These are phyloP conservation scores for Sipunculus nudus DNA, from an alignment of 2,888 invertebrate genomes.

Conservation along the genomic window DNA sequence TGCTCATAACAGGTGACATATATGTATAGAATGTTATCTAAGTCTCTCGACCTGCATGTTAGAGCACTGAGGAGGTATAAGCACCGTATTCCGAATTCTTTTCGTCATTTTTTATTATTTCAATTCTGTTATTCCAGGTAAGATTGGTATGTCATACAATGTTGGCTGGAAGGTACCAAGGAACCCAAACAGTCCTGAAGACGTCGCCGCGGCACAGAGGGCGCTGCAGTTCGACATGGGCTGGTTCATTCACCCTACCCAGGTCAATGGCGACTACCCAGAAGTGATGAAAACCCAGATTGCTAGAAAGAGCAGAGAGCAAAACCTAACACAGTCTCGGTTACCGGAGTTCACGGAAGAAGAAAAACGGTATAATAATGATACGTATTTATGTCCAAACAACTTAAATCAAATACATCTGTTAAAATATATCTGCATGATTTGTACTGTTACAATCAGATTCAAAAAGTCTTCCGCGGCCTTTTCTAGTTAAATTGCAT, in stretches of 20 bases:
- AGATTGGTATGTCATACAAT: conserved; percentile 34
- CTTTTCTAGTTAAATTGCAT: too few species aligned
- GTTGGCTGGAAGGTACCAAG: conserved; percentile 30
- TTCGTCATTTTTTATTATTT: too few species aligned
- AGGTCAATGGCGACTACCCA: conserved; percentile 26
- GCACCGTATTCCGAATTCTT: too few species aligned
- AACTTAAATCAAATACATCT: neutral
- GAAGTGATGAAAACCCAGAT: conserved; percentile 31
- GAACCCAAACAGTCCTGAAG: conserved; percentile 13
- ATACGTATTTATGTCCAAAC: conserved; percentile 2
- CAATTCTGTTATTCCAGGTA: too few species aligned
- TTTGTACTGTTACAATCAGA: too few species aligned
- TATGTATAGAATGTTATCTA: too few species aligned
- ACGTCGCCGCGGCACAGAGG: conserved; percentile 24
- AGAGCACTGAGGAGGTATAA: too few species aligned
- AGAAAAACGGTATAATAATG: conserved; percentile 33
- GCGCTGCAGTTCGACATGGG: conserved; percentile 25
- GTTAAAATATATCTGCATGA: too few species aligned
- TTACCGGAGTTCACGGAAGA: conserved; percentile 42
- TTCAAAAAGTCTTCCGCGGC: too few species aligned
- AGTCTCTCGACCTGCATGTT: too few species aligned
- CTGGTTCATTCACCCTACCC: conserved; percentile 29
- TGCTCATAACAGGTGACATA: too few species aligned
- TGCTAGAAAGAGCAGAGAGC: conserved; percentile 28
- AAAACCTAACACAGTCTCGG: conserved; percentile 33